Evolutionary conservation across 2,113 vertebrate species (phyloP), one percentile per base, ranked within the genome.

Genomic region (Ammodytes dubius): DNA sequence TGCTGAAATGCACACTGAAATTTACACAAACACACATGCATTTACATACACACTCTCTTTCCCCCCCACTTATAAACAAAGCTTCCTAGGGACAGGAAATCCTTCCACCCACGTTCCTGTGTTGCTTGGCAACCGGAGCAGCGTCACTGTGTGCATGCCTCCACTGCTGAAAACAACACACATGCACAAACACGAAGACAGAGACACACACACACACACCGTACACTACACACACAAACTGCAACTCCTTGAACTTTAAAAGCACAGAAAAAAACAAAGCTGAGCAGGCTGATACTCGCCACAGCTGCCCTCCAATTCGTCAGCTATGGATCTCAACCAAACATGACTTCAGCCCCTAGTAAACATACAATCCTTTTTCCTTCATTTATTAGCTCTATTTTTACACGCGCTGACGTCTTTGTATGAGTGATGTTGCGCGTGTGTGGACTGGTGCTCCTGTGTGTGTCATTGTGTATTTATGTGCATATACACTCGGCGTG

Each of bases 31-130:
- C 9, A 70, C 39, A 64, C 13, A 50, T 37, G 17, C 54, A 64
- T n/a, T 63, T 37, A 63, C 61, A 57, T 42, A 17, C 53, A 52
- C 60, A 15, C 80, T 15, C 73, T 4, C 47, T 19, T 77, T 39
- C 72, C 70, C 66, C 59, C 56, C 9, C 59, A 70, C 91, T 87
- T 78, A 92, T 85, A 91, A 91, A 91, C 91, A 92, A 88, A 90
- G 91, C 89, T 88, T 93, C 92, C 92, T 90, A 88, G 92, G 90
- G 89, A 94, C 93, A 95, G 94, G 94, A 95, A 93, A 92, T 93
- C 93, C 93, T 93, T 91, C 92, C 90, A 86, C 93, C 92, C 93
- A 93, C 93, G 89, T 90, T 84, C 88, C 91, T 89, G 89, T 84
- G 90, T 94, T 93, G 88, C 93, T 43, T 68, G 79, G 93, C 87